A percentile compares a stretch with the other conserved stretches of the same genome.
Evolutionary conservation across 2,113 vertebrate genomes (phyloP).

Genomic region (Pipa parva): DNA sequence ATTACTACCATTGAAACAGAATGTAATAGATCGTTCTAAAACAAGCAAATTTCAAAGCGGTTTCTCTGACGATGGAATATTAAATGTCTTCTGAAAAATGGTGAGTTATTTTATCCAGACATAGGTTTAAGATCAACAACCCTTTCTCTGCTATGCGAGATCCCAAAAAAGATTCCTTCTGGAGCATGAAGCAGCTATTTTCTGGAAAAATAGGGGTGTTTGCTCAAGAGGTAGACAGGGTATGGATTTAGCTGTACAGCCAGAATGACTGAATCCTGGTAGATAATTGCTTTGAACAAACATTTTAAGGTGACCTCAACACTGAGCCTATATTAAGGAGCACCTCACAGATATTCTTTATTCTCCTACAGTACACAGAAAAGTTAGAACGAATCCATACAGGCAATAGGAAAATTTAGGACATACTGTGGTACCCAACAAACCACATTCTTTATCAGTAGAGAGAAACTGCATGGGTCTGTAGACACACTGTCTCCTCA

Average conservation of each 20-base stretch:
- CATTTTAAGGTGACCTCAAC: not conserved
- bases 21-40: not conserved
- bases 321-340: not conserved
- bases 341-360: not conserved
- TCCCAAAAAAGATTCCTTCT: not conserved
- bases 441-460: not conserved
- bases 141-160: not conserved
- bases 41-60: not conserved
- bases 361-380: constrained; percentile 6
- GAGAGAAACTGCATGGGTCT: not conserved
- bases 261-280: not conserved
- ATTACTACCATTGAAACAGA: not conserved
- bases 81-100: not conserved
- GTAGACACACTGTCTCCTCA: not conserved
- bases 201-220: constrained; percentile 15
- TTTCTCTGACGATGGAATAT: not conserved
- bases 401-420: not conserved
- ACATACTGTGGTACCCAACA: not conserved
- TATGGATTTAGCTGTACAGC: constrained; percentile 2
- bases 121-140: not conserved
- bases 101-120: too few relatives aligned
- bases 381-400: not conserved
- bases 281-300: not conserved
- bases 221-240: constrained; percentile 29
- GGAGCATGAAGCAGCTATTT: not conserved